Base-by-base conservation (phyloP, 2,888 invertebrate genomes). In the Zaprionus bogoriensis region DNA sequence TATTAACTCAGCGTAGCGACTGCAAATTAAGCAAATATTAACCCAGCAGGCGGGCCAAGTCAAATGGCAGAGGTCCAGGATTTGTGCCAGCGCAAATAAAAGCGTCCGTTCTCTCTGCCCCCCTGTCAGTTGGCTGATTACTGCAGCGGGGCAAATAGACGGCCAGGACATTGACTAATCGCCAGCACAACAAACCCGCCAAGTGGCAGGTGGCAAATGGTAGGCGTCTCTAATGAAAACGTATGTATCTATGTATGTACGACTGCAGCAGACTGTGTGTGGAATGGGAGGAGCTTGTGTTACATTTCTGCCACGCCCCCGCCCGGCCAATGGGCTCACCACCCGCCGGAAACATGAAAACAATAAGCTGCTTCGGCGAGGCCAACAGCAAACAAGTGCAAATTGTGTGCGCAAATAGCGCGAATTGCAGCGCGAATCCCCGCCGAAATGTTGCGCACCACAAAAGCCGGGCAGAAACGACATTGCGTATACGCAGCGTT, bases 21-120 rank as follows among this genome's bases (percentile, higher is more conserved):
- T 61, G 73, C 57, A 78, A 88, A 80, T 88, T 84, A 80, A 78
- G 62, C 78, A 87, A 87, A 87, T 88, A 87, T 87, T 87, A 74
- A 47, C 76, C 27, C 57, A 83, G 68, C 71, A 78, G 71, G 71
- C 77, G 52, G 71, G 71, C 77, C 50, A 68, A 69, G 77, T 67
- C 73, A 80, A 87, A 78, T 73, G 84, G 54, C 71, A 67, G 65
- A n/a, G n/a, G n/a, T 58, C 60, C 66, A 67, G 78, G 81, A 84
- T 82, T 80, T 84, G 67, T 64, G 77, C 67, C 77, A 75, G 65
- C 73, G 71, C 80, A 83, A 86, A 83, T 77, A 81, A 59, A 46
- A 66, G 61, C 63, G 17, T 47, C 46, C 22, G 71, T 54, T 42
- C 36, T 58, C 63, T 17, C 14, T 10, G 2, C 36, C 12, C 12